Conservation (phyloP, 2,888 invertebrate genomes). For the Lycocerus yunnanus region DNA sequence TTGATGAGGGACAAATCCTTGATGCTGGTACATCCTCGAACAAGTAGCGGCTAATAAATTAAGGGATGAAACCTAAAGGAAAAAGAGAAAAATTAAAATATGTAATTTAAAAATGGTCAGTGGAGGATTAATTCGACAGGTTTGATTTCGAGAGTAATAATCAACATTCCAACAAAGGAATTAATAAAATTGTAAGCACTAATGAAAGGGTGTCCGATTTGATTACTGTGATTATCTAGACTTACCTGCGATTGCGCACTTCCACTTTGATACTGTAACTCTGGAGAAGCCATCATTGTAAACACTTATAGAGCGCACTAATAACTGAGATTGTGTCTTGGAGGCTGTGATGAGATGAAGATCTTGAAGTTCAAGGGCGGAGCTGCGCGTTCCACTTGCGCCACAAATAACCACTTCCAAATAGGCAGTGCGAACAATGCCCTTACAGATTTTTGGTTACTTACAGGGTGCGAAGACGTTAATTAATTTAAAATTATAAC, state of each 20-base stretch:
- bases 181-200: slow-evolving; percentile 51
- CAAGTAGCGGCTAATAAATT: slow-evolving; percentile 52
- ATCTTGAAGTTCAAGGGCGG: slow-evolving; percentile 50
- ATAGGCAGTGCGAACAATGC: slow-evolving; percentile 10
- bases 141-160: slow-evolving; percentile 14
- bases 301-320: slow-evolving; percentile 54
- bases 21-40: slow-evolving; percentile 49
- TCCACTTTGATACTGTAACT: slow-evolving; percentile 48
- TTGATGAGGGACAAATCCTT: slow-evolving; percentile 43
- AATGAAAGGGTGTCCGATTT: slow-evolving; percentile 50
- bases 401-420: slow-evolving; percentile 17
- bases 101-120: background rate
- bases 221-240: slow-evolving; percentile 53
- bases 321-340: slow-evolving; percentile 54
- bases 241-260: slow-evolving; percentile 55
- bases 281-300: slow-evolving; percentile 52
- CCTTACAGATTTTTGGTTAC: slow-evolving; percentile 11
- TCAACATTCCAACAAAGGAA: slow-evolving; percentile 37
- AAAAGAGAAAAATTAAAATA: slow-evolving; percentile 9
- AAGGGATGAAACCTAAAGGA: slow-evolving; percentile 49
- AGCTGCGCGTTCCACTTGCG: slow-evolving; percentile 51
- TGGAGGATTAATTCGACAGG: slow-evolving; percentile 29
- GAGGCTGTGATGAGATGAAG: slow-evolving; percentile 49
- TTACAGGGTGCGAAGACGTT: background rate
- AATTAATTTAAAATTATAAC: background rate